A percentile compares a stretch with the other conserved stretches of the same genome.
Conservation (phyloP, 2,888 invertebrate species). For the Sturmia bella region DNA sequence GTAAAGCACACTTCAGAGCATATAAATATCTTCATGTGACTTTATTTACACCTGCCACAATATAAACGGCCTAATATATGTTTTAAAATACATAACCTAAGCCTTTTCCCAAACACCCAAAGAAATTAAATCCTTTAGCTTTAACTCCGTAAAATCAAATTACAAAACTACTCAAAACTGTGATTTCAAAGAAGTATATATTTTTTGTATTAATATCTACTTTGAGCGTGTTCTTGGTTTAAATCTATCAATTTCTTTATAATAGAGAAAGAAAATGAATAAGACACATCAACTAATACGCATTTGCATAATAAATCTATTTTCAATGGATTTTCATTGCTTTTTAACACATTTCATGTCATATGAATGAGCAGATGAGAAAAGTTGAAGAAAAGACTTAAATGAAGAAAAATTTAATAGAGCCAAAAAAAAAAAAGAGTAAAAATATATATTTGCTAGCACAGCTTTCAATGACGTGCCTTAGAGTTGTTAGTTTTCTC, state of each 20-base stretch:
- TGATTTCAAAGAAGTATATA: background rate
- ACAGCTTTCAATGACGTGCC: conserved; percentile 37
- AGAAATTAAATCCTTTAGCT: too few relatives aligned
- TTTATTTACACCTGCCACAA: conserved; percentile 13
- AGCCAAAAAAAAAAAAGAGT: conserved; percentile 1
- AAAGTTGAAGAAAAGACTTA: background rate
- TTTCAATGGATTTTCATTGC: conserved; percentile 71
- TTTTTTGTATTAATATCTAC: background rate
- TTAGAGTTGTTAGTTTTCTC: background rate
- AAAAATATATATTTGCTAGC: conserved; percentile 19
- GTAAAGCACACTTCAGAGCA: background rate
- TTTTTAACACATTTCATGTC: conserved; percentile 60
- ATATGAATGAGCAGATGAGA: conserved; percentile 26
- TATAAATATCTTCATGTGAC: background rate
- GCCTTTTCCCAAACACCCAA: too few relatives aligned
- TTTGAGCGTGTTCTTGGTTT: conserved; percentile 15
- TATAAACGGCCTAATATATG: conserved; percentile 1
- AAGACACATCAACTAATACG: conserved; percentile 56
- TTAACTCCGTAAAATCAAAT: too few relatives aligned
- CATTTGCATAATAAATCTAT: conserved; percentile 72
- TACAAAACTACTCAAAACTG: too few relatives aligned
- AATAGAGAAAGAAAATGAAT: conserved; percentile 33
- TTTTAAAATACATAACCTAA: too few relatives aligned
- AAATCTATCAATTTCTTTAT: conserved; percentile 28
- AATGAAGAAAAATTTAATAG: background rate